Conservation (phyloP, 2,888 invertebrate species). For the Eristalinus aeneus region DNA sequence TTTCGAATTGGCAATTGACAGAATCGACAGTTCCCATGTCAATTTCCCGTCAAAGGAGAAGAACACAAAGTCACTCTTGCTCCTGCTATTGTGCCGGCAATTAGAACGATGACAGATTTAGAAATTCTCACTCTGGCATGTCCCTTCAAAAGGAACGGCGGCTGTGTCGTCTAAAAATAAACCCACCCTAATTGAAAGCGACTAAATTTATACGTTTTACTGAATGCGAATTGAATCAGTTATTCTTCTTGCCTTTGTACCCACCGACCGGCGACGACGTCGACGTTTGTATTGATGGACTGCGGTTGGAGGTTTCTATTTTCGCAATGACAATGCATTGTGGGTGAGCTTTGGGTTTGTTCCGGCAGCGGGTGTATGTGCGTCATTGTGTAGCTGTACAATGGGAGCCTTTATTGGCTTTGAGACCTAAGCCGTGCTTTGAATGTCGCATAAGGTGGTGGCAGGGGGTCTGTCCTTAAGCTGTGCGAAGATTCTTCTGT, state of each 20-base stretch:
- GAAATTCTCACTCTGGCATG: slow-evolving; percentile 27
- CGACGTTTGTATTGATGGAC: slow-evolving; percentile 3
- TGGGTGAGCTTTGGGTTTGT: slow-evolving; percentile 3
- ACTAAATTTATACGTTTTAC: slow-evolving; percentile 41
- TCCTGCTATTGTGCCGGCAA: background rate
- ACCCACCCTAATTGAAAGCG: slow-evolving; percentile 28
- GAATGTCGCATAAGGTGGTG: slow-evolving; percentile 33
- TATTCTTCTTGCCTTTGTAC: background rate
- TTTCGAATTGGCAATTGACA: background rate
- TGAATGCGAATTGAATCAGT: slow-evolving; percentile 19
- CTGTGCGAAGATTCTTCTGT: background rate
- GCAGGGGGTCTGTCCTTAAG: background rate
- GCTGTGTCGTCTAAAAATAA: slow-evolving; percentile 33
- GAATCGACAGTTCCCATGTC: background rate
- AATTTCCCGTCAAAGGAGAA: background rate
- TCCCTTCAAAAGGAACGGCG: background rate
- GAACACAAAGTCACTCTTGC: background rate
- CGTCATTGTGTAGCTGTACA: slow-evolving; percentile 48
- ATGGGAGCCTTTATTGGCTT: slow-evolving; percentile 51
- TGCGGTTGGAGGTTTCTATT: slow-evolving; percentile 32
- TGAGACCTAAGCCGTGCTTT: slow-evolving; percentile 56
- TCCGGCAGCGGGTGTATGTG: background rate
- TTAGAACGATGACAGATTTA: background rate
- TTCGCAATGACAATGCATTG: slow-evolving; percentile 15
- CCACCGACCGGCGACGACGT: slow-evolving; percentile 1